phyloP scores from a whole-genome alignment of 2,797 vertebrate species.

The Chromis chromis region DNA sequence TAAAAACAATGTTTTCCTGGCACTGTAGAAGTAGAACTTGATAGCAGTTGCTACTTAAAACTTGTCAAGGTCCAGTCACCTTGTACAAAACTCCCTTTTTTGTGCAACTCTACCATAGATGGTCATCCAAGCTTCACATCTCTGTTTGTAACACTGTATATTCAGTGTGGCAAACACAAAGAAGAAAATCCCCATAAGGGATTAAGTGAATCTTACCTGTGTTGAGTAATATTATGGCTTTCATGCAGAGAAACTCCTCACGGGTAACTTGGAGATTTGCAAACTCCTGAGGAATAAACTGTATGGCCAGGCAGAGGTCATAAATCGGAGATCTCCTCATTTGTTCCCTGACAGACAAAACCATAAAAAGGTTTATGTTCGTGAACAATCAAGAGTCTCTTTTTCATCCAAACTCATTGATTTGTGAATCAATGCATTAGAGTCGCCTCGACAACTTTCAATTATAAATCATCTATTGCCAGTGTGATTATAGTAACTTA shows the following conservation, averaged over 20 bases:
- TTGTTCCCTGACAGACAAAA: slow-evolving; percentile 86
- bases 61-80: slow-evolving; percentile 34
- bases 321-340: slow-evolving; percentile 95
- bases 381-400: not conserved
- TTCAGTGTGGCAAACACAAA: not conserved
- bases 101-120: slow-evolving; percentile 22
- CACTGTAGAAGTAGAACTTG: slow-evolving; percentile 15
- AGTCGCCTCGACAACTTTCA: not conserved
- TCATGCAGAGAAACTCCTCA: slow-evolving; percentile 99
- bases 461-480: not conserved
- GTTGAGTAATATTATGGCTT: slow-evolving; percentile 94
- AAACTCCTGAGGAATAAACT: slow-evolving; percentile 97
- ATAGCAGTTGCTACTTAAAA: slow-evolving; percentile 56
- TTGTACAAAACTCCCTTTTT: slow-evolving; percentile 24
- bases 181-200: not conserved
- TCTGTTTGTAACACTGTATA: slow-evolving; percentile 39
- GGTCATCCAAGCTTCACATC: slow-evolving; percentile 36
- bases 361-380: not conserved
- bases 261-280: slow-evolving; percentile 93
- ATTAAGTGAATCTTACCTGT: slow-evolving; percentile 87
- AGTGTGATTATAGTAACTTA: slow-evolving; percentile 83
- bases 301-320: slow-evolving; percentile 94
- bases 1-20: slow-evolving; percentile 17
- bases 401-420: not conserved
- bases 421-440: slow-evolving; percentile 1